Percentiles rank a stretch among this genome's conserved stretches.
These are phyloP conservation scores for Sturnira hondurensis DNA, from an alignment of 2,113 vertebrate species.

Conservation along the genomic window DNA sequence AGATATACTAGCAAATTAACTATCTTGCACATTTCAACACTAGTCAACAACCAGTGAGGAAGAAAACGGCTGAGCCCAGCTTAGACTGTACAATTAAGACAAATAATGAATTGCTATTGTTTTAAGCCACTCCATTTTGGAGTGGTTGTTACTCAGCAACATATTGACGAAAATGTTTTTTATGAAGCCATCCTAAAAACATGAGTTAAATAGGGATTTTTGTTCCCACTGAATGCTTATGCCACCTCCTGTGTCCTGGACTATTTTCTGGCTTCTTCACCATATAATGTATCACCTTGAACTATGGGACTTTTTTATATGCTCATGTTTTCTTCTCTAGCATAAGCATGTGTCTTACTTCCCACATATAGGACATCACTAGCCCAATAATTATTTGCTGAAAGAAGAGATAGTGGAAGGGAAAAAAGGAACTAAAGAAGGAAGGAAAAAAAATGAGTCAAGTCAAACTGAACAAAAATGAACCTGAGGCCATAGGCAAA, in stretches of 20 bases:
- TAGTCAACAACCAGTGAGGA: neutral
- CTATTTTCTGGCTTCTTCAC: neutral
- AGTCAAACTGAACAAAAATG: neutral
- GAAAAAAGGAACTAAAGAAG: neutral
- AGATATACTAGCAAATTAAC: neutral
- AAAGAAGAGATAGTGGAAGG: neutral
- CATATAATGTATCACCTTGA: neutral
- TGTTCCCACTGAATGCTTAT: neutral
- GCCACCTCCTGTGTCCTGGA: neutral
- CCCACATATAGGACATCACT: neutral
- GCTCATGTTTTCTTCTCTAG: neutral
- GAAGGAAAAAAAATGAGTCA: neutral
- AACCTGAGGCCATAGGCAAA: neutral
- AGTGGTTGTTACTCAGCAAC: neutral
- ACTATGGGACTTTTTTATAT: neutral
- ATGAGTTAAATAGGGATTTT: neutral
- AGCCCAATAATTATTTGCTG: neutral
- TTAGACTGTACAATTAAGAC: neutral
- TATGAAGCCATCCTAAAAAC: neutral
- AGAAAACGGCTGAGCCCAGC: neutral
- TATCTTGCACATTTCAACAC: neutral
- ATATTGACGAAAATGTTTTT: neutral
- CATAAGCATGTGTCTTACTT: neutral
- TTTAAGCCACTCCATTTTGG: neutral
- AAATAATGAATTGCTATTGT: neutral